phyloP scores from a whole-genome alignment of 2,113 vertebrate genomes.

The Geococcyx californianus region DNA sequence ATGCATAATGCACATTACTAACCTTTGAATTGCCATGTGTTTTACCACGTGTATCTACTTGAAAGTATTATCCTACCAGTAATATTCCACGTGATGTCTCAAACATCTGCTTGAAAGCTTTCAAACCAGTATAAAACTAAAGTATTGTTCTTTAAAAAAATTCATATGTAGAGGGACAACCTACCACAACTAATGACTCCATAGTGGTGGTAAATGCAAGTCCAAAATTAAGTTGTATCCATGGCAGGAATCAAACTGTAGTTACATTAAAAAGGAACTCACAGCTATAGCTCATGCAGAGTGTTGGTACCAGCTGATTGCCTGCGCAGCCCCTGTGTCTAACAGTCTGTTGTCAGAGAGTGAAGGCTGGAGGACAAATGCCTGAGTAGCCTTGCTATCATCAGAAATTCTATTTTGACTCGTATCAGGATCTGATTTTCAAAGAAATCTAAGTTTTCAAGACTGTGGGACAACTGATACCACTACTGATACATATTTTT shows the following conservation, averaged over 20 bases:
- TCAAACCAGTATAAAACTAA: background rate
- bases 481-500: background rate
- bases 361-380: background rate
- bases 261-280: background rate
- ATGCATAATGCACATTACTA: background rate
- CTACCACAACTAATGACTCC: background rate
- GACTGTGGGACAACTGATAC: background rate
- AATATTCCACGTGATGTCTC: background rate
- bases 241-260: background rate
- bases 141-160: background rate
- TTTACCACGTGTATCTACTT: background rate
- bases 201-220: background rate
- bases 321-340: fast-evolving
- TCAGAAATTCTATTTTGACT: background rate
- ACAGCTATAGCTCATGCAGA: background rate
- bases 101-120: background rate
- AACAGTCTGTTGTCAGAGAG: background rate
- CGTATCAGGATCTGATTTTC: background rate
- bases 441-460: background rate
- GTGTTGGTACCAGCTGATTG: background rate
- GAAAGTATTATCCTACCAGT: background rate
- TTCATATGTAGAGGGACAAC: background rate
- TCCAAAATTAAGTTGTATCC: background rate
- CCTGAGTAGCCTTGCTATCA: background rate
- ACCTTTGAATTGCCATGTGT: background rate